Evolutionary conservation across 1,140 invertebrate species (phyloP).

Genomic region (Stegodyphus mimosarum): DNA sequence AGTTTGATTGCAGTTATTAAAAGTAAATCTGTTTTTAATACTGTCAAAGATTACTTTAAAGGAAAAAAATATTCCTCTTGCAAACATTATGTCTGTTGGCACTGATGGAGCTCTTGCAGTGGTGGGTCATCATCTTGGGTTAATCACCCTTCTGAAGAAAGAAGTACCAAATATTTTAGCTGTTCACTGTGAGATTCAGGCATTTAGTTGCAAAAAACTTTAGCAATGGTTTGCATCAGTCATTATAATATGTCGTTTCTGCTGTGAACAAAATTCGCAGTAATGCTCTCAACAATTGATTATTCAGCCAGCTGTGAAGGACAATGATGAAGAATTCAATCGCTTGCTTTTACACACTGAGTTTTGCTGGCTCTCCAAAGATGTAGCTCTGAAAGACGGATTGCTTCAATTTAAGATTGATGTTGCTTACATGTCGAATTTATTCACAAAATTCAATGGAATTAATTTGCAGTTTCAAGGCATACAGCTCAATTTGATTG

Average conservation of each 20-base stretch:
- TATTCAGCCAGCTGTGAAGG: constrained; percentile 59
- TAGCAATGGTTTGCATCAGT: constrained; percentile 61
- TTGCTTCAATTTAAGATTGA: constrained; percentile 2
- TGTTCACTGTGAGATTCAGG: not conserved
- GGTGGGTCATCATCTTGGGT: not conserved
- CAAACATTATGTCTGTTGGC: constrained; percentile 65
- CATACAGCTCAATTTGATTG: not conserved
- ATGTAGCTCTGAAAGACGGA: constrained; percentile 18
- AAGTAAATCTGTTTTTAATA: constrained; percentile 16
- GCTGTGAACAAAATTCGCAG: constrained; percentile 56
- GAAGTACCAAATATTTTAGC: not conserved
- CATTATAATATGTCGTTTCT: constrained; percentile 59
- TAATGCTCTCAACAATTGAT: constrained; percentile 53
- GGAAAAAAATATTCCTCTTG: constrained; percentile 64
- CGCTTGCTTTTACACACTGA: not conserved
- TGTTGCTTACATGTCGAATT: constrained; percentile 15
- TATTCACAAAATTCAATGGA: constrained; percentile 17
- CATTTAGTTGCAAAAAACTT: not conserved
- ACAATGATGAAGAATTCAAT: constrained; percentile 56
- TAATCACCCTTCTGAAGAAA: not conserved
- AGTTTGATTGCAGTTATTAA: constrained; percentile 48
- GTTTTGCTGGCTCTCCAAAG: not conserved
- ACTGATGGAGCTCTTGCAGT: constrained; percentile 64
- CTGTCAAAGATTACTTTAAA: constrained; percentile 63
- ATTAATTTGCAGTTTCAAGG: constrained; percentile 9